A percentile compares a stretch with the other conserved stretches of the same genome.
Evolutionary conservation across 2,888 invertebrate species (phyloP).

Genomic region (Criorhina ranunculi): DNA sequence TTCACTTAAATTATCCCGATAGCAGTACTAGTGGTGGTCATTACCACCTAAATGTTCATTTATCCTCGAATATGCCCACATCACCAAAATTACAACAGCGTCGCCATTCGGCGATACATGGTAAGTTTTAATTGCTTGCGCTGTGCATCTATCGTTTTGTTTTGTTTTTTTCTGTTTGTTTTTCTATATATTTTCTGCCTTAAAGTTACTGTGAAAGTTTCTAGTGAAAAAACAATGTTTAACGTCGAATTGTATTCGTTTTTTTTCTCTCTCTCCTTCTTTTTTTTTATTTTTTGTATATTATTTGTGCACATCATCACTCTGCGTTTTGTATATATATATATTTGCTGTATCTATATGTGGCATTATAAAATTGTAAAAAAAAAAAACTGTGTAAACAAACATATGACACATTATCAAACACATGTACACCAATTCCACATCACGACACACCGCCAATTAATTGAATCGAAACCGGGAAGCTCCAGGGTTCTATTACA

Average conservation of each 20-base stretch:
- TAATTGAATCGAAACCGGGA: not conserved
- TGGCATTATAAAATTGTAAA: constrained; percentile 38
- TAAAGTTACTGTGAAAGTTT: constrained; percentile 8
- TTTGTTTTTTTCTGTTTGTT: constrained; percentile 71
- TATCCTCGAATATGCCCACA: constrained; percentile 83
- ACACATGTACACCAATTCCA: constrained; percentile 27
- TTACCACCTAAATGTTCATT: constrained; percentile 79
- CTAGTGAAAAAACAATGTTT: constrained; percentile 11
- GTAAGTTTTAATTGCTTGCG: constrained; percentile 81
- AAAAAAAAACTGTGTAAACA: constrained; percentile 39
- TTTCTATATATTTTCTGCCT: not conserved
- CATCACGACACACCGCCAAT: constrained; percentile 16
- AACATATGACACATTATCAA: constrained; percentile 26
- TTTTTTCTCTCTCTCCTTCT: constrained; percentile 20
- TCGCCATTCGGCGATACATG: constrained; percentile 86
- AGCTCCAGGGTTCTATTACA: constrained; percentile 75
- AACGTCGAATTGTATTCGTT: constrained; percentile 14
- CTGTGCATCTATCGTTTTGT: constrained; percentile 11
- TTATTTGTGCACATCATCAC: constrained; percentile 80
- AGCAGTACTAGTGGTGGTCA: constrained; percentile 78
- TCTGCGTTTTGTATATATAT: constrained; percentile 77
- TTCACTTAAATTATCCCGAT: constrained; percentile 78
- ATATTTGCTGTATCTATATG: constrained; percentile 35
- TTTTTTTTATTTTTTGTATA: constrained; percentile 50
- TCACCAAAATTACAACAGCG: constrained; percentile 84